Conservation (phyloP, 2,888 invertebrate species). For the Rhogogaster chlorosoma region DNA sequence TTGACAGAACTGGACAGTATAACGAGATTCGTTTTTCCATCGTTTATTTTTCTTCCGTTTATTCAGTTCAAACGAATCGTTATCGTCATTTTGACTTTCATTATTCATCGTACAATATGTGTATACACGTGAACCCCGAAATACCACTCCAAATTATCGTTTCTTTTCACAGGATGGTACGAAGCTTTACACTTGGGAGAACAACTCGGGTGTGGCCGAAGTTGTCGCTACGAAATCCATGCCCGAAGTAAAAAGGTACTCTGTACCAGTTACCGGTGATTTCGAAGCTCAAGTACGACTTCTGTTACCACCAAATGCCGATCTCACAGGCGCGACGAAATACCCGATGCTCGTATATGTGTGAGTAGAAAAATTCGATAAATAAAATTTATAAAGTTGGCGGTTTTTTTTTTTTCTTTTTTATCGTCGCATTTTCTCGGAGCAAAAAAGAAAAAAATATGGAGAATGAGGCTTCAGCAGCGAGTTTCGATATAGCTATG, state of each 20-base stretch:
- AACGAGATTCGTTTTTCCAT: not conserved
- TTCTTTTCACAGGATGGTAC: constrained; percentile 67
- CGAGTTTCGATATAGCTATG: not conserved
- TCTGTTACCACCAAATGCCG: constrained; percentile 86
- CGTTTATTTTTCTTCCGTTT: not conserved
- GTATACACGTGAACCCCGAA: not conserved
- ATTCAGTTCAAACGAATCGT: not conserved
- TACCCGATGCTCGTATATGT: constrained; percentile 92
- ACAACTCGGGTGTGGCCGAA: constrained; percentile 81
- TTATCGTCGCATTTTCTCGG: not conserved
- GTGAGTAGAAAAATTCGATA: constrained; percentile 80
- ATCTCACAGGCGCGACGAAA: constrained; percentile 83
- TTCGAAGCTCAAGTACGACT: constrained; percentile 87
- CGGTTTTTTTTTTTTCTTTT: not conserved
- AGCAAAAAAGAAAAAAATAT: not conserved
- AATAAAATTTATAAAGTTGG: not conserved
- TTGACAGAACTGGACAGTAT: not conserved
- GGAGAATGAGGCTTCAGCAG: not conserved
- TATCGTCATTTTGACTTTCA: not conserved
- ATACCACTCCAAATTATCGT: not conserved
- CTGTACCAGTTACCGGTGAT: constrained; percentile 84
- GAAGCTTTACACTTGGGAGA: constrained; percentile 83
- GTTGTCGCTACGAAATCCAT: constrained; percentile 79
- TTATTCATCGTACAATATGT: not conserved
- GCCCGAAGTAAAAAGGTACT: constrained; percentile 82